These are phyloP conservation scores for Cyprinus carpio DNA, from an alignment of 2,113 vertebrate species.

Conservation along the genomic window DNA sequence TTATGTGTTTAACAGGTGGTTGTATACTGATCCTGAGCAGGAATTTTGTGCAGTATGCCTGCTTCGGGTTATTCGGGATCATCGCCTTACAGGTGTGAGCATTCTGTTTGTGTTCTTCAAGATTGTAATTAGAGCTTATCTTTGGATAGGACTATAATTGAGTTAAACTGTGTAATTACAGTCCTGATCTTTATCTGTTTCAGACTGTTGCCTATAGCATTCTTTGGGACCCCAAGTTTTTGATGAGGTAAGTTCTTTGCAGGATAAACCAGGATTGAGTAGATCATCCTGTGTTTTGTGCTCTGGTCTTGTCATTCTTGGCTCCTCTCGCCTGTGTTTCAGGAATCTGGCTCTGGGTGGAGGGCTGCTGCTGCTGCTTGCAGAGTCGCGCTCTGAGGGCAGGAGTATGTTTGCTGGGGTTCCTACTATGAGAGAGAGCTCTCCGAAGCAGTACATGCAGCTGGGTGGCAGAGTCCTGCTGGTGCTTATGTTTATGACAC, in stretches of 20 bases:
- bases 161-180: neutral
- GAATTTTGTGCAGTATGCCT: constrained; percentile 89
- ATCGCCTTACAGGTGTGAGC: constrained; percentile 54
- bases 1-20: constrained; percentile 73
- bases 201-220: constrained; percentile 99
- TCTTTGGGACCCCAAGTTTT: constrained; percentile 96
- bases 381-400: constrained; percentile 93
- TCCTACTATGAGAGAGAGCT: constrained; percentile 93
- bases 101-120: neutral
- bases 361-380: constrained; percentile 90
- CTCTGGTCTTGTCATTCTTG: neutral
- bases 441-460: constrained; percentile 99
- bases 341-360: constrained; percentile 97
- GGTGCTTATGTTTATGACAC: constrained; percentile 98
- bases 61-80: constrained; percentile 74
- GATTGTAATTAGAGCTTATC: neutral
- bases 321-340: neutral
- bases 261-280: neutral
- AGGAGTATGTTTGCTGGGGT: constrained; percentile 98
- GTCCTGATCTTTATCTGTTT: constrained; percentile 9
- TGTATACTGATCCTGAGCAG: constrained; percentile 89
- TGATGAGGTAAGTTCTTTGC: constrained; percentile 89
- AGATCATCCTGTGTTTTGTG: neutral
- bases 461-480: constrained; percentile 91
- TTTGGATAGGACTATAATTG: neutral